Evolutionary conservation across 2,113 vertebrate species (phyloP), one percentile per base, ranked within the genome.

Genomic region (Gymnarchus niloticus): DNA sequence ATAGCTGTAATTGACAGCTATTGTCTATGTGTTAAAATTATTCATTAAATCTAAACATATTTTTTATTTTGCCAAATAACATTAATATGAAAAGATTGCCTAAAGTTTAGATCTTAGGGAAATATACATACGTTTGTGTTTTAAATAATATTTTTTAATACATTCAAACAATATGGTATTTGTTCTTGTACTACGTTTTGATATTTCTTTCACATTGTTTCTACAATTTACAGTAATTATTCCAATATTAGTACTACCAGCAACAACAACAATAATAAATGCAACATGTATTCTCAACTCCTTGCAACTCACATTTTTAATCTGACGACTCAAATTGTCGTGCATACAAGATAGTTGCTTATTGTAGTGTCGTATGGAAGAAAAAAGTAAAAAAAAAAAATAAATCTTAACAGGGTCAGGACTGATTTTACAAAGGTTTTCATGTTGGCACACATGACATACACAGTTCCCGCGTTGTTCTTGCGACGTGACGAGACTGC

Each of bases 251-350:
- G 25, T 5, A 33, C 61, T 33, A n/a, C 2, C 37, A 81, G 1
- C 54, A 83, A 57, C 41, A 83, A n/a, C 23, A 48, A 84, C 61
- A 84, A 61, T 84, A 61, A 59, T 48, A 49, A 61, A 61, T 44
- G 28, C 59, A 49, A 33, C 17, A 80, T 48, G 46, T 33, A 73
- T 65, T 28, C 59, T 56, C 6, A 12, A 56, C 12, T 56, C 6
- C 12, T 56, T 8, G 6, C 21, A 77, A 46, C 41, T 21, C 44
- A 78, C 21, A 65, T 48, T 78, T 49, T 73, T 69, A 37, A 56
- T 69, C 19, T 41, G 28, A 41, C 37, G 33, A 14, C 14, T 73
- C 12, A 73, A 73, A 73, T 73, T 19, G 41, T 33, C 41, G 65
- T 73, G 41, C 65, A 73, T 41, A 73, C n/a, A 44, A 46, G 8